A percentile compares a stretch with the other conserved stretches of the same genome.
Evolutionary conservation across 2,797 vertebrate genomes (phyloP).

Genomic region (Hapalemur alaotrensis): DNA sequence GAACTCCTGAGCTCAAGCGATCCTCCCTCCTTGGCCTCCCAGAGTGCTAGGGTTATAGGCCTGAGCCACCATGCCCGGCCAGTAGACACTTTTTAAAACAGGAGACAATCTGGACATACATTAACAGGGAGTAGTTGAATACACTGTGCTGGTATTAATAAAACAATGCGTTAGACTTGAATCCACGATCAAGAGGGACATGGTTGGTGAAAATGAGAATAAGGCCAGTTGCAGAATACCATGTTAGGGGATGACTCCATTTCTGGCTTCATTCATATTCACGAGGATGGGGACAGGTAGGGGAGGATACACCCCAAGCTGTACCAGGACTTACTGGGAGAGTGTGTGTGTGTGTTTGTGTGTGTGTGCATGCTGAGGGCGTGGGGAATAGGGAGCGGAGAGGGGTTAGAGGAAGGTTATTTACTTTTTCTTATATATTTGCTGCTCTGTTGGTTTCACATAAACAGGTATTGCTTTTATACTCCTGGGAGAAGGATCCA

Average conservation of each 20-base stretch:
- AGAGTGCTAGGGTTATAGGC: too few relatives aligned
- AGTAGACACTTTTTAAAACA: not conserved
- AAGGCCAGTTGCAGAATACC: not conserved
- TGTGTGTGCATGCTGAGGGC: not conserved
- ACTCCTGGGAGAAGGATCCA: not conserved
- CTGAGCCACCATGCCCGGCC: too few relatives aligned
- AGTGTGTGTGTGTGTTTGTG: too few relatives aligned
- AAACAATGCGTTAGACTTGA: not conserved
- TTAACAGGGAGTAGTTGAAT: not conserved
- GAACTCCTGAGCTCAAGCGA: too few relatives aligned
- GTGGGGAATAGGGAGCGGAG: accelerated
- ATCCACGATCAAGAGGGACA: not conserved
- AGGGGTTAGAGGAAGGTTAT: accelerated
- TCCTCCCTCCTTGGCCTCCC: too few relatives aligned
- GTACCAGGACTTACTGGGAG: not conserved
- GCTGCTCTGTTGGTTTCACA: not conserved
- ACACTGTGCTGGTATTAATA: not conserved
- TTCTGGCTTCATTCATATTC: not conserved
- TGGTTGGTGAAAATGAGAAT: not conserved
- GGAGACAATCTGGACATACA: not conserved
- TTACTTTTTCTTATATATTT: not conserved
- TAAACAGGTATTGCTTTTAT: not conserved
- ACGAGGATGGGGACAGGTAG: not conserved
- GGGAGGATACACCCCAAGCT: not conserved
- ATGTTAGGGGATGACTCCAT: not conserved